Evolutionary conservation across 2,888 invertebrate species (phyloP).

Genomic region (Melipona bicolor): DNA sequence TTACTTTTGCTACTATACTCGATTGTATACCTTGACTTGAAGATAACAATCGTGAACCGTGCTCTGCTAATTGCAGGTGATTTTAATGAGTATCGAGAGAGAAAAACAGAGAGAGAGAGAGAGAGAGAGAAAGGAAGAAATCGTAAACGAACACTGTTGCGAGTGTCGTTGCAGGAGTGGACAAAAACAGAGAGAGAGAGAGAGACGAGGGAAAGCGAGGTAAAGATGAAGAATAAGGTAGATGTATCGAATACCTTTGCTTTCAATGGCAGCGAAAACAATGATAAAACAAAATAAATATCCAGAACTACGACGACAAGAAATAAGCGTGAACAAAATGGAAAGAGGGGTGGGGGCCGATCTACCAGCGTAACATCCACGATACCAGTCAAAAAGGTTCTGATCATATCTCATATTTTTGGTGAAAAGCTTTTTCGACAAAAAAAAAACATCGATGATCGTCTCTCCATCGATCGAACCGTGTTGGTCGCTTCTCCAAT

Average conservation of each 20-base stretch:
- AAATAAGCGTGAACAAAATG: conserved; percentile 21
- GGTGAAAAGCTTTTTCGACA: conserved; percentile 34
- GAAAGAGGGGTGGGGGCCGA: conserved; percentile 13
- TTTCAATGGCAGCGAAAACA: background rate
- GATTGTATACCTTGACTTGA: background rate
- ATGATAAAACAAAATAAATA: background rate
- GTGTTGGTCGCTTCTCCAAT: conserved; percentile 1
- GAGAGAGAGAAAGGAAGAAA: background rate
- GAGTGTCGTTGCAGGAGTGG: conserved; percentile 16
- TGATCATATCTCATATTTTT: conserved; percentile 24
- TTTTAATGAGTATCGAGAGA: background rate
- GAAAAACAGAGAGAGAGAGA: no score
- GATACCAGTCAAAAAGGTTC: conserved; percentile 39
- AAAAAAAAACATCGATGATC: conserved; percentile 16
- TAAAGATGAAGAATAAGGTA: conserved; percentile 25
- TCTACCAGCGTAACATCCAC: conserved; percentile 33
- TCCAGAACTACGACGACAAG: background rate
- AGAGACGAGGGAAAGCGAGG: conserved; percentile 27
- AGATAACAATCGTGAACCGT: conserved; percentile 10
- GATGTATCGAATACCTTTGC: conserved; percentile 32
- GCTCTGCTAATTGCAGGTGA: conserved; percentile 2
- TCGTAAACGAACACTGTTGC: background rate
- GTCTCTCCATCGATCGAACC: conserved; percentile 4
- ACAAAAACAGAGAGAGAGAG: background rate
- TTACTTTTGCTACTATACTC: no score